Percentiles rank a stretch among this genome's conserved stretches.
Evolutionary conservation across 2,113 vertebrate genomes (phyloP).

Genomic region (Eulemur rufifrons): DNA sequence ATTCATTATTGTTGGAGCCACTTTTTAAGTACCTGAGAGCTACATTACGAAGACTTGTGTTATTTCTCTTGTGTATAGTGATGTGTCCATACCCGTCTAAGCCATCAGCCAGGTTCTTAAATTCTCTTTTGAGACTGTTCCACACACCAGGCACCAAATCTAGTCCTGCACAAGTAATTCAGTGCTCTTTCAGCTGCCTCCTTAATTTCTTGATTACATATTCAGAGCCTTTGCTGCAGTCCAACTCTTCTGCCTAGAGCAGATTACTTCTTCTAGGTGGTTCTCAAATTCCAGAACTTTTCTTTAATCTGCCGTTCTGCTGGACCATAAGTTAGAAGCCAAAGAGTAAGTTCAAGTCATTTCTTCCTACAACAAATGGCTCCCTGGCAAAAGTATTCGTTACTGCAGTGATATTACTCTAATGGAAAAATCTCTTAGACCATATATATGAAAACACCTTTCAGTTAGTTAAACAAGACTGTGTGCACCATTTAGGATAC

Average conservation of each 20-base stretch:
- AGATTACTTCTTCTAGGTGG: background rate
- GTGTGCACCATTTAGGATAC: background rate
- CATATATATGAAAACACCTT: background rate
- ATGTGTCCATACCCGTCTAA: background rate
- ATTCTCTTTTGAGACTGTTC: background rate
- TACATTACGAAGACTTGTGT: background rate
- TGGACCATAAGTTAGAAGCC: background rate
- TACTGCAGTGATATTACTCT: background rate
- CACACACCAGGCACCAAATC: background rate
- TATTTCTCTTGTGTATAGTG: background rate
- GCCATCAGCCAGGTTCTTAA: background rate
- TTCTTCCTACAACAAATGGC: background rate
- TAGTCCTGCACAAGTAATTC: no score
- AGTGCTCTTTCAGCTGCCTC: background rate
- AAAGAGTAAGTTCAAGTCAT: background rate
- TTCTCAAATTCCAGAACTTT: background rate
- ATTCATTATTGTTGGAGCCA: background rate
- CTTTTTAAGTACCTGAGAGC: background rate
- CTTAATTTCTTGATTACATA: background rate
- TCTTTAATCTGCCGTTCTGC: background rate
- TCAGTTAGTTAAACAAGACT: background rate
- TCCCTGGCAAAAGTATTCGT: background rate
- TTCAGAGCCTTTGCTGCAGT: background rate
- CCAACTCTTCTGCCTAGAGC: background rate
- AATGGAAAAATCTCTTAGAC: background rate